Evolutionary conservation across 1,140 invertebrate genomes (phyloP).

Genomic region (Paraescarpia echinospica): DNA sequence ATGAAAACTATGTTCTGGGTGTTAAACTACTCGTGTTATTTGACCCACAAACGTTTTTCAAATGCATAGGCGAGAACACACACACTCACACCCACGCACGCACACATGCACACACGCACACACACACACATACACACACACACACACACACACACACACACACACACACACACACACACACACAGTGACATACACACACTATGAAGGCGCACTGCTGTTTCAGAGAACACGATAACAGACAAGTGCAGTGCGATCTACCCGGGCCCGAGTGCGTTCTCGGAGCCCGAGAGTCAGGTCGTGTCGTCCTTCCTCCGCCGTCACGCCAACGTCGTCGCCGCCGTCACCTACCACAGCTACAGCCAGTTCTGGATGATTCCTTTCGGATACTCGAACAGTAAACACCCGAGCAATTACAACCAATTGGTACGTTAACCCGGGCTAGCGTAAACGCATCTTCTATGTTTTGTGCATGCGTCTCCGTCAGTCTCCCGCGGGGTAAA

Average conservation of each 20-base stretch:
- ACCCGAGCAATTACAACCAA: constrained; percentile 12
- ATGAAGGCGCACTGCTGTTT: not conserved
- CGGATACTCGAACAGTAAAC: constrained; percentile 29
- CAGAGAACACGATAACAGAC: constrained; percentile 2
- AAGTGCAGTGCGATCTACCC: constrained; percentile 40
- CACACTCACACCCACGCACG: not conserved
- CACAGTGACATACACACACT: not conserved
- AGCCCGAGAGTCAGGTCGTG: constrained; percentile 49
- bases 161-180: not conserved
- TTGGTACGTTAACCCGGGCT: not conserved
- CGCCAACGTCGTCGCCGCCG: constrained; percentile 59
- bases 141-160: no score
- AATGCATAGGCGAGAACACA: not conserved
- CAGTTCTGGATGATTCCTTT: constrained; percentile 52
- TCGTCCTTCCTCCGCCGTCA: constrained; percentile 27
- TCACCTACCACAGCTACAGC: constrained; percentile 16
- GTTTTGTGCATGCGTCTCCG: not conserved
- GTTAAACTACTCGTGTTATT: no score
- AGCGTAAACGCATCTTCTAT: not conserved
- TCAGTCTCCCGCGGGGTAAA: not conserved
- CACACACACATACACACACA: no score
- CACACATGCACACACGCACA: no score
- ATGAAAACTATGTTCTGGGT: no score
- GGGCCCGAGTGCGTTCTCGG: constrained; percentile 47
- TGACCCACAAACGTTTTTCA: not conserved